These are phyloP conservation scores for Spea multiplicata DNA, from an alignment of 2,113 vertebrate species.

Conservation along the genomic window DNA sequence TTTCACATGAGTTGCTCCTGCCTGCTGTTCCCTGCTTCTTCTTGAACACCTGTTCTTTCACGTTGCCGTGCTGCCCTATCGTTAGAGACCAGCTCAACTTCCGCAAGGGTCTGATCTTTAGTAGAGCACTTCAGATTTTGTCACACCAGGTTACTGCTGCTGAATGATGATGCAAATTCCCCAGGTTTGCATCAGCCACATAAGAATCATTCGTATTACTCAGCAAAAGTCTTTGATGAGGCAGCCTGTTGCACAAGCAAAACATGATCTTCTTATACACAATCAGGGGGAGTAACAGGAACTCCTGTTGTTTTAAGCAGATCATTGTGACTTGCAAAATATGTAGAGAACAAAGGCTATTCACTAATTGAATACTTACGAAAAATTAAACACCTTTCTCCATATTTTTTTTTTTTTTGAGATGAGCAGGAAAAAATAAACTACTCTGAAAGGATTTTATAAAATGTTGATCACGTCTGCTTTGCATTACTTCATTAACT, in stretches of 20 bases:
- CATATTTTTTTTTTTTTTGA: background rate
- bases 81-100: slow-evolving; percentile 66
- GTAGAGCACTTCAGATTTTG: slow-evolving; percentile 67
- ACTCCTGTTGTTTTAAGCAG: slow-evolving; percentile 27
- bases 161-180: slow-evolving; percentile 80
- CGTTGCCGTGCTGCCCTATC: slow-evolving; percentile 56
- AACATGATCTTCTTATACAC: slow-evolving; percentile 51
- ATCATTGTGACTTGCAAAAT: slow-evolving; percentile 45
- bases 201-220: slow-evolving; percentile 67
- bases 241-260: slow-evolving; percentile 60
- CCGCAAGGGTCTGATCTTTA: slow-evolving; percentile 60
- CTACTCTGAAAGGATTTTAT: no score
- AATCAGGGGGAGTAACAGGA: slow-evolving; percentile 31
- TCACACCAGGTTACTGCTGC: slow-evolving; percentile 70
- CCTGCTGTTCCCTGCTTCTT: slow-evolving; percentile 32
- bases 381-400: background rate
- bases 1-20: slow-evolving; percentile 21
- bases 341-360: slow-evolving; percentile 16
- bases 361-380: background rate
- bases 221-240: slow-evolving; percentile 57
- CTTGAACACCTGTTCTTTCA: slow-evolving; percentile 62
- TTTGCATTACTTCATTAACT: no score
- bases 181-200: slow-evolving; percentile 82
- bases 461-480: no score
- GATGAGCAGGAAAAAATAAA: no score